Evolutionary conservation across 1,140 invertebrate species (phyloP).

Genomic region (Ceratina japonica): DNA sequence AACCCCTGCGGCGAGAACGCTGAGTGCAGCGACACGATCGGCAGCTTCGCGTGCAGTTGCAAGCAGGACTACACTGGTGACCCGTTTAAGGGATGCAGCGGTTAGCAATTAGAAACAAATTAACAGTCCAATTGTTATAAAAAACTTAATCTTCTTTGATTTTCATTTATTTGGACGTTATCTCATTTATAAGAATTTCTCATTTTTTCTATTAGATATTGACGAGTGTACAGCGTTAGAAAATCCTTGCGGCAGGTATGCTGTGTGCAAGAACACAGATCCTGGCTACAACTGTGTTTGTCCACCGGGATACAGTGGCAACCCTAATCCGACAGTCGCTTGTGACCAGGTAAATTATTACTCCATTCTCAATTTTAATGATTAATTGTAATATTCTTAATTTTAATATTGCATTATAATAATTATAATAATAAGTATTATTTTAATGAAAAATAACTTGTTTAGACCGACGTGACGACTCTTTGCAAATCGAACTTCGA

Average conservation of each 20-base stretch:
- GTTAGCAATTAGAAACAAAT: constrained; percentile 73
- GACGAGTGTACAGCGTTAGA: constrained; percentile 92
- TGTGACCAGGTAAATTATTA: constrained; percentile 87
- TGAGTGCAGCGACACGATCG: constrained; percentile 91
- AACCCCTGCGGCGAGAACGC: constrained; percentile 92
- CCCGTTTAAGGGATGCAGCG: constrained; percentile 88
- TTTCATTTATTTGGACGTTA: not conserved
- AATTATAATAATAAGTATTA: constrained; percentile 53
- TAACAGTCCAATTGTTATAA: no score
- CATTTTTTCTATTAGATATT: constrained; percentile 83
- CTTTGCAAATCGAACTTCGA: constrained; percentile 94
- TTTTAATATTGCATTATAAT: not conserved
- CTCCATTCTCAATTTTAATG: not conserved
- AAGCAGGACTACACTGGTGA: constrained; percentile 91
- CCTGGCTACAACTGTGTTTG: constrained; percentile 94
- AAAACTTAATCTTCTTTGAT: no score
- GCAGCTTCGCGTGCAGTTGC: constrained; percentile 91
- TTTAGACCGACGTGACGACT: constrained; percentile 89
- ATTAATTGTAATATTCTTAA: not conserved
- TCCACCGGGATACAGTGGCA: constrained; percentile 91
- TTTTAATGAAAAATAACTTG: not conserved
- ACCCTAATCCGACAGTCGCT: constrained; percentile 89
- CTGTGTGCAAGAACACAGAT: constrained; percentile 91
- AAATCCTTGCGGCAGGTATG: constrained; percentile 91
- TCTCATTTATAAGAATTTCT: not conserved